Evolutionary conservation across 1,140 invertebrate species (phyloP).

Genomic region (Harpegnathos saltator): DNA sequence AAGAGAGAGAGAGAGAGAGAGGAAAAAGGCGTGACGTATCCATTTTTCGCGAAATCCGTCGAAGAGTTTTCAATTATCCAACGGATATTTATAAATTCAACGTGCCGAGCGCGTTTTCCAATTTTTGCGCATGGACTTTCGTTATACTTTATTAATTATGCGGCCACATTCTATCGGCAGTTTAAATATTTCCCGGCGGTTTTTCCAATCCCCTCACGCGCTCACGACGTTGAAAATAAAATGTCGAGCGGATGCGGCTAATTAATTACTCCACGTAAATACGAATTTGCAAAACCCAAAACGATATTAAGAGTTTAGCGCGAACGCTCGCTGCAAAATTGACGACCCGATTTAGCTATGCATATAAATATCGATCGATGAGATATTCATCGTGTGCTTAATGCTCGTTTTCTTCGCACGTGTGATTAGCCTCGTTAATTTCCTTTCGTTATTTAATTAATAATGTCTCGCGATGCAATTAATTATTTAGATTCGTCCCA

Average conservation of each 20-base stretch:
- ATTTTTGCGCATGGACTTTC: conserved; percentile 15
- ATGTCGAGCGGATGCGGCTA: conserved; percentile 28
- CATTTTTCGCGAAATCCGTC: not conserved
- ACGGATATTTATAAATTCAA: conserved; percentile 47
- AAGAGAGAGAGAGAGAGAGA: no score
- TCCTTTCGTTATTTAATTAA: not conserved
- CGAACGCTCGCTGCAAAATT: no score
- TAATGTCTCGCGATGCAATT: conserved; percentile 22
- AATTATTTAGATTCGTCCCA: conserved; percentile 14
- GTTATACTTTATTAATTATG: conserved; percentile 55
- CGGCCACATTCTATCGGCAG: conserved; percentile 47
- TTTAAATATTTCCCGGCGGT: conserved; percentile 45
- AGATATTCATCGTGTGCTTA: not conserved
- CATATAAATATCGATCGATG: not conserved
- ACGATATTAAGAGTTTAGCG: conserved; percentile 42
- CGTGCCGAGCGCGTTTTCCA: not conserved
- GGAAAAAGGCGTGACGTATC: no score
- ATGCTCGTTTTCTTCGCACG: not conserved
- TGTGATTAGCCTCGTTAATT: not conserved
- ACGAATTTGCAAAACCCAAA: conserved; percentile 50
- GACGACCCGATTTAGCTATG: not conserved
- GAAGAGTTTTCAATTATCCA: conserved; percentile 9
- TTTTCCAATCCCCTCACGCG: conserved; percentile 13
- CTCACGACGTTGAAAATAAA: conserved; percentile 34
- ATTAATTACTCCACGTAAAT: conserved; percentile 46